Base-by-base conservation (phyloP, 2,113 vertebrate species). In the Malurus melanocephalus region DNA sequence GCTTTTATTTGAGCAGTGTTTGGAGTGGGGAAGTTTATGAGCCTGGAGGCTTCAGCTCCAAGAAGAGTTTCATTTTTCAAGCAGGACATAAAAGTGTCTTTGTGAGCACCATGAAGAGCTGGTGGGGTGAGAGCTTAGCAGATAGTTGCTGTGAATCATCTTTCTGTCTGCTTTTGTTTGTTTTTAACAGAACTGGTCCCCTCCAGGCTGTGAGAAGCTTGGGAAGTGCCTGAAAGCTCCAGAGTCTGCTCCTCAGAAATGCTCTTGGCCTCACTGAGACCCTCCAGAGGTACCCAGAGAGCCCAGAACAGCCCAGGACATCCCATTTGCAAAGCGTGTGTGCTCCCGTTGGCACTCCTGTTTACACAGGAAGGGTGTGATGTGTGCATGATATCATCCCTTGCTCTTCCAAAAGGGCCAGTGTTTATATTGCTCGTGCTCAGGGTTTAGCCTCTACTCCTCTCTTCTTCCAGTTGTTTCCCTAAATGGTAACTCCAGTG, bases 161-260 rank as follows among this genome's bases (percentile, higher is more conserved):
- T 84, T 81, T 96, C 61, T 95, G 6, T 94, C 11, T 75, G 0
- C 80, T 51, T 73, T 16, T 86, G 59, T 78, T 93, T 91, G 68
- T 75, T 96, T 87, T 69, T 21, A n/a, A 75, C 97, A 99, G 99
- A 99, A 99, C 45, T 99, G 99, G 99, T 98, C 98, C 14, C 99
- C 99, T 13, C 97, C 98, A 2, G 99, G 99, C 85, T 99, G 99
- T 82, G 97, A 99, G 94, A 98, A 98, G 94, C 92, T 99, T 35
- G 97, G 98, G 14, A 99, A 98, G 94, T 99, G 99, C 94, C 97
- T 99, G 88, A 97, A 95, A 64, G 94, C 92, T 0, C 99, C 99
- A 0, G 71, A 96, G 27, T 98, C 99, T 27, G 60, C 95, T 5
- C 98, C 98, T 0, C 94, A 96, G 97, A 99, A 99, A 87, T 99